Percentiles rank a stretch among this genome's conserved stretches.
Evolutionary conservation across 2,113 vertebrate genomes (phyloP).

Genomic region (Ariopsis seemanni): DNA sequence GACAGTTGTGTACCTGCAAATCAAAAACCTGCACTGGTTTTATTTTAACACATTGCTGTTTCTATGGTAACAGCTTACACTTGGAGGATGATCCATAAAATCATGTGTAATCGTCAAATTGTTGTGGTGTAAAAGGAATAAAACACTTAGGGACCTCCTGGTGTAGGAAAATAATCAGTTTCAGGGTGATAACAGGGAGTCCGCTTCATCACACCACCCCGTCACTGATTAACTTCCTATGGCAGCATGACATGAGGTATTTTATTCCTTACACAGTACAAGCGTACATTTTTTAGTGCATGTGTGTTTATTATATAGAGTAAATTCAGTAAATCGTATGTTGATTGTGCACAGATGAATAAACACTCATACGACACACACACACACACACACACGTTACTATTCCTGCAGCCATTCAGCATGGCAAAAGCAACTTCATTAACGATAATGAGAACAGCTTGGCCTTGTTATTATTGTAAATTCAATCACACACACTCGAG

Average conservation of each 20-base stretch:
- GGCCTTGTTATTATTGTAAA: constrained; percentile 19
- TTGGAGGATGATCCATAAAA: not conserved
- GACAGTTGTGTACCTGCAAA: not conserved
- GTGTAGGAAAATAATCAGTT: not conserved
- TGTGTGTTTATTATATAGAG: not conserved
- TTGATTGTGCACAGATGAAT: not conserved
- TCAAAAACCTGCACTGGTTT: not conserved
- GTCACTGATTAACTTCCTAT: not conserved
- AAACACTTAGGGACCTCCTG: not conserved
- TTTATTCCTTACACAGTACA: not conserved
- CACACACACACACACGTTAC: not conserved
- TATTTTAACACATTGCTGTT: not conserved
- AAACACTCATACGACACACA: not conserved
- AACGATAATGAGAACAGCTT: constrained; percentile 39
- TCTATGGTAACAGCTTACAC: not conserved
- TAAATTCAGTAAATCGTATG: not conserved
- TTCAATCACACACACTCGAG: not conserved
- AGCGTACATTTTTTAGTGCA: not conserved
- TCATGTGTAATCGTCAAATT: not conserved
- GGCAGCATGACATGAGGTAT: not conserved
- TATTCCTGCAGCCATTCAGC: not conserved
- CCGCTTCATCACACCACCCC: not conserved
- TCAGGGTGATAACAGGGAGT: not conserved
- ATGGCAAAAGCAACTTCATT: constrained; percentile 7
- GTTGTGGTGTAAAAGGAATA: not conserved